Conservation (phyloP, 1,140 invertebrate genomes). For the Dolichoris vasculosae region DNA sequence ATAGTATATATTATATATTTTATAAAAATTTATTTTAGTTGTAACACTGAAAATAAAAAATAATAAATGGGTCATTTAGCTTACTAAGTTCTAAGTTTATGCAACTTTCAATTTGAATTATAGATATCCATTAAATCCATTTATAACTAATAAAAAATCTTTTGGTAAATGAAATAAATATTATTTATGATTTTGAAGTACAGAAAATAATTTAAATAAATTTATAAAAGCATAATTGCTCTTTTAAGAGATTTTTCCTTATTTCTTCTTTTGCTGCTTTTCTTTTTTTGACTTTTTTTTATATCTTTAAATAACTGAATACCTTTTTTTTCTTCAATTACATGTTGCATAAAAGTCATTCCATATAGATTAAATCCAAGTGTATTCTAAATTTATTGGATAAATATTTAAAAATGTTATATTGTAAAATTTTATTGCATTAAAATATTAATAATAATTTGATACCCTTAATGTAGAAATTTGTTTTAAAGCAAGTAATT, state of each 20-base stretch:
- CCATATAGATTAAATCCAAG: conserved; percentile 92
- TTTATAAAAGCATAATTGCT: conserved; percentile 75
- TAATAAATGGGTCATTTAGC: no score
- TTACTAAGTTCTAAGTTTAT: no score
- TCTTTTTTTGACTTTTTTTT: conserved; percentile 79
- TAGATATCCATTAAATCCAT: no score
- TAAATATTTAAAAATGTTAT: conserved; percentile 39
- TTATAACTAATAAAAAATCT: no score
- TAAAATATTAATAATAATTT: conserved; percentile 51
- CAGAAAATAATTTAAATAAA: conserved; percentile 13
- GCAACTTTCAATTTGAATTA: no score
- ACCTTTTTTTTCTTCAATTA: conserved; percentile 87
- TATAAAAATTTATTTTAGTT: no score
- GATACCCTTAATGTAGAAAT: conserved; percentile 80
- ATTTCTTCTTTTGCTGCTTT: conserved; percentile 80
- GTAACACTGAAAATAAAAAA: no score
- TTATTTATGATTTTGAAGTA: no score
- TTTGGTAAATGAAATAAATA: no score
- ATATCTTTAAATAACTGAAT: conserved; percentile 90
- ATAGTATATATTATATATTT: no score
- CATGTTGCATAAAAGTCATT: conserved; percentile 83
- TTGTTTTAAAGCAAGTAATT: conserved; percentile 76
- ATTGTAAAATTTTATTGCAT: background rate
- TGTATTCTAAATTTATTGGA: conserved; percentile 80
- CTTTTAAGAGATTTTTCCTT: conserved; percentile 82